Conservation (phyloP, 2,113 vertebrate genomes). For the Asarcornis scutulata region DNA sequence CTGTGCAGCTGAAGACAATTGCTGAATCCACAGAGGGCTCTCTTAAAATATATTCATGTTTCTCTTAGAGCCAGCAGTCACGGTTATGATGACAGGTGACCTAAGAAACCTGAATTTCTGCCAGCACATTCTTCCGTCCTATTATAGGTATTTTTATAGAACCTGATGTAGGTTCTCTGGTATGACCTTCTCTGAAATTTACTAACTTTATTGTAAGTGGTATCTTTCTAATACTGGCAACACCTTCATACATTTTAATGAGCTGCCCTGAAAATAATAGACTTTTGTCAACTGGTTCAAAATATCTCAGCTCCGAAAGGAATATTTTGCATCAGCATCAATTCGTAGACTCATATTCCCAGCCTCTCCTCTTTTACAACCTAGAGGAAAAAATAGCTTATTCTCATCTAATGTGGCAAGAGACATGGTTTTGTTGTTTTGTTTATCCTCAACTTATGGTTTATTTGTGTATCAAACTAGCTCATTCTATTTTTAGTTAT, state of each 20-base stretch:
- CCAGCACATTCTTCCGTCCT: constrained; percentile 16
- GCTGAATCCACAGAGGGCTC: neutral
- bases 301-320: constrained; percentile 24
- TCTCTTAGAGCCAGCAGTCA: constrained; percentile 3
- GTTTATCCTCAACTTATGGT: neutral
- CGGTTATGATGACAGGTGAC: constrained; percentile 34
- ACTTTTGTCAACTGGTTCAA: constrained; percentile 32
- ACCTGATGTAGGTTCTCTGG: constrained; percentile 1
- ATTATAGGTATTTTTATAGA: constrained; percentile 34
- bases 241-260: constrained; percentile 66
- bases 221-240: constrained; percentile 45
- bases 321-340: constrained; percentile 11
- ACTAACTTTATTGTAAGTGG: constrained; percentile 46
- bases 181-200: constrained; percentile 55
- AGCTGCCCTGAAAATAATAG: constrained; percentile 42
- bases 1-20: neutral
- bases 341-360: neutral
- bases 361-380: neutral
- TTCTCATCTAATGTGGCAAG: neutral
- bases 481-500: neutral
- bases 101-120: constrained; percentile 42
- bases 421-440: neutral
- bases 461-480: constrained; percentile 20
- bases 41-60: neutral
- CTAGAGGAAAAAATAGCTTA: neutral